Conservation (phyloP, 2,888 invertebrate genomes). For the Oscheius sp. region DNA sequence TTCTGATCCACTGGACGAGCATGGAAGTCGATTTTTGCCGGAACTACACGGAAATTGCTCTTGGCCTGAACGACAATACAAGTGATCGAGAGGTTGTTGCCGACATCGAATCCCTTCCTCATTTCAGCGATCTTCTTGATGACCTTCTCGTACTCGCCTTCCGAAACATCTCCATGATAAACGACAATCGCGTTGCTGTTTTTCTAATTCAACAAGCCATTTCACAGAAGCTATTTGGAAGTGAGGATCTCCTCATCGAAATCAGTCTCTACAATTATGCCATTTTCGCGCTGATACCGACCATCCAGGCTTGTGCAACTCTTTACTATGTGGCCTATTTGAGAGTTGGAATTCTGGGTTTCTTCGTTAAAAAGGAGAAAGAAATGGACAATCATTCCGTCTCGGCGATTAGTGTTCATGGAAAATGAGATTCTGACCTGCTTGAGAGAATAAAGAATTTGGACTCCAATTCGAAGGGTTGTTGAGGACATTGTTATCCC, state of each 20-base stretch:
- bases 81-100: too few species aligned
- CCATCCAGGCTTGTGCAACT: not conserved
- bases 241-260: not conserved
- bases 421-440: constrained; percentile 31
- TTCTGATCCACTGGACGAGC: too few species aligned
- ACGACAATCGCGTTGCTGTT: not conserved
- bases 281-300: not conserved
- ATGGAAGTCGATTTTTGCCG: too few species aligned
- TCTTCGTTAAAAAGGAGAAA: not conserved
- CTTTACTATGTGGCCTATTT: not conserved
- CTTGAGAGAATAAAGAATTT: constrained; percentile 47
- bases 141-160: too few species aligned
- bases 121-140: too few species aligned
- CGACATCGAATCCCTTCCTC: too few species aligned
- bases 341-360: not conserved
- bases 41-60: too few species aligned
- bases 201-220: not conserved
- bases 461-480: constrained; percentile 46
- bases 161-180: too few species aligned
- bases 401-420: too few species aligned
- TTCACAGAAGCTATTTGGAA: not conserved
- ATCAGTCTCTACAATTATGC: not conserved
- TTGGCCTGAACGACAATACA: too few species aligned
- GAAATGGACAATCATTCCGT: not conserved
- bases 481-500: too few species aligned